A percentile compares a stretch with the other conserved stretches of the same genome.
Conservation (phyloP, 2,888 invertebrate species). For the Drosophila mimetica region DNA sequence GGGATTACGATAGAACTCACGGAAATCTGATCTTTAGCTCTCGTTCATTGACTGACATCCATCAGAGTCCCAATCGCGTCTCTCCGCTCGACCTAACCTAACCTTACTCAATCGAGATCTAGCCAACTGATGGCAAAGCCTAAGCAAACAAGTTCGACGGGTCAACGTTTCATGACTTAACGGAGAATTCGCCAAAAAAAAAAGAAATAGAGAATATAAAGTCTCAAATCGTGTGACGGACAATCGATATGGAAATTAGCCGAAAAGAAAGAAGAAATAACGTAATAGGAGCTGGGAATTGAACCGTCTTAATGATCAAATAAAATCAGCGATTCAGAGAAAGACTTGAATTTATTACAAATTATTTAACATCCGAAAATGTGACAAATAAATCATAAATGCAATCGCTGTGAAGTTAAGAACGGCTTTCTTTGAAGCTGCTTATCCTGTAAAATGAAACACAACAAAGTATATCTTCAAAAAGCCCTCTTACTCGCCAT, state of each 20-base stretch:
- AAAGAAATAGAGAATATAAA: slow-evolving; percentile 24
- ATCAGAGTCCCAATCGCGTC: slow-evolving; percentile 49
- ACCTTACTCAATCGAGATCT: slow-evolving; percentile 67
- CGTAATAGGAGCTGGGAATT: slow-evolving; percentile 35
- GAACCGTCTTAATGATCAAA: slow-evolving; percentile 46
- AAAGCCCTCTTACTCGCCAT: slow-evolving; percentile 2
- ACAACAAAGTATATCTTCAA: not conserved
- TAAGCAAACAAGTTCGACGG: slow-evolving; percentile 60
- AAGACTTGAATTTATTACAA: not conserved
- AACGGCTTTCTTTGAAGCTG: slow-evolving; percentile 5
- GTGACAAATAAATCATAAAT: too few relatives aligned
- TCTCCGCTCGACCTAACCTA: slow-evolving; percentile 45
- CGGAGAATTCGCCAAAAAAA: slow-evolving; percentile 30
- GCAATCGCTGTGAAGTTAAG: not conserved
- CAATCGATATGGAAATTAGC: slow-evolving; percentile 70
- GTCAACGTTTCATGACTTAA: slow-evolving; percentile 58
- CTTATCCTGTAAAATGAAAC: not conserved
- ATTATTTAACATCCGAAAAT: too few relatives aligned
- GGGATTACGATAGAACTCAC: slow-evolving; percentile 38
- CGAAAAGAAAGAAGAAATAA: slow-evolving; percentile 27
- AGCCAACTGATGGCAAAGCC: slow-evolving; percentile 43
- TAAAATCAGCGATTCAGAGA: slow-evolving; percentile 10
- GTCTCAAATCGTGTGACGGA: slow-evolving; percentile 35
- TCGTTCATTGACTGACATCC: slow-evolving; percentile 67
- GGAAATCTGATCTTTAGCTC: slow-evolving; percentile 61